These are phyloP conservation scores for Chelonoidis abingdonii DNA, from an alignment of 2,113 vertebrate species.

Conservation along the genomic window DNA sequence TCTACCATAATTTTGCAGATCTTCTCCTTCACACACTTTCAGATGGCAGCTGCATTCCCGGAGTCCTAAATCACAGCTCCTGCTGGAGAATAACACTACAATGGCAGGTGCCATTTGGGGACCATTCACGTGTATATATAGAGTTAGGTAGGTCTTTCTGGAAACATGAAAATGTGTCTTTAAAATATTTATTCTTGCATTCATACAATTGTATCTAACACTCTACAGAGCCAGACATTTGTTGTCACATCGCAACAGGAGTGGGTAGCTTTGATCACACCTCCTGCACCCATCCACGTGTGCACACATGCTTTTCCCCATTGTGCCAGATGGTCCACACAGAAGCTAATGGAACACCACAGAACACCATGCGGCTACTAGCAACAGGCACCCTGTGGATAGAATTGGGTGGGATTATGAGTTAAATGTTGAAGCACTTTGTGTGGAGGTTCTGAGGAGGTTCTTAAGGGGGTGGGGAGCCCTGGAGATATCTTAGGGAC, in stretches of 20 bases:
- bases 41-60: neutral
- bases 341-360: fast-evolving
- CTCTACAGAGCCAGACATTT: neutral
- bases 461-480: fast-evolving
- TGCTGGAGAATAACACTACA: neutral
- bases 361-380: fast-evolving
- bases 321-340: fast-evolving
- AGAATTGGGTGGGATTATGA: fast-evolving
- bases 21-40: neutral
- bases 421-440: too few species aligned
- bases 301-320: fast-evolving
- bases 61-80: neutral
- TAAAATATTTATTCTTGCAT: neutral
- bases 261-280: neutral
- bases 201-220: neutral
- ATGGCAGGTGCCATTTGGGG: fast-evolving
- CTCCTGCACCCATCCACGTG: neutral
- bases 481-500: neutral
- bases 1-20: neutral
- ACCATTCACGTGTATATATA: fast-evolving
- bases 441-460: neutral
- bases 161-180: neutral
- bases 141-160: neutral
- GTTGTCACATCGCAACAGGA: neutral
- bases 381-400: neutral